Evolutionary conservation across 2,797 vertebrate species (phyloP), one percentile per base, ranked within the genome.

Genomic region (Sandelia bainsii): DNA sequence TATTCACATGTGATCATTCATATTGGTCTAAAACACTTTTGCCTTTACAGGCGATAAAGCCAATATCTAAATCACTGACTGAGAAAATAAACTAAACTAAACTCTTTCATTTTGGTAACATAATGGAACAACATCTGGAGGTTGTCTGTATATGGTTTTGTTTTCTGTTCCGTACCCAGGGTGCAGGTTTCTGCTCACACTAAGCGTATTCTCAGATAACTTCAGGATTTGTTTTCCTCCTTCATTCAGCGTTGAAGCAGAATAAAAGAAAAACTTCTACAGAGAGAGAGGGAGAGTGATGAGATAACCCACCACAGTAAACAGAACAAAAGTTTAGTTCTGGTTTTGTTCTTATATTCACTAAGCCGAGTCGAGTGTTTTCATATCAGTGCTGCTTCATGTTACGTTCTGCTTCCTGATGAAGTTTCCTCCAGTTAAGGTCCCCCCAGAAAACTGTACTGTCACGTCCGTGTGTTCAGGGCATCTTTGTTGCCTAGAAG

Each of bases 371-470:
- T 60, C 58, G 6, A 51, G 49, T 39, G 72, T 53, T 77, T 79
- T 59, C 61, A 5, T 59, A 61, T 62, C 49, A 11, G 16, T 1
- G 40, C 9, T 5, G 61, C 72, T 60, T 50, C 34, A 8, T 52
- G 78, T 61, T 51, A 19, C 9, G 20, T 62, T 85, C 72, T 1
- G 62, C 63, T 77, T 74, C 59, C 65, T 69, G 76, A 76, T 69
- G 60, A 76, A 72, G 52, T 62, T 69, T 62, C 46, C 48, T 62
- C 23, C 45, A 25, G 51, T 16, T 19, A 0, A 29, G 29, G 39
- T 56, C 61, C 48, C 40, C 39, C 27, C 32, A n/a, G 11, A 57
- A 56, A 74, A 69, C 48, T 20, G 62, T 1, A 12, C n/a, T 10
- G 32, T 19, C 25, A 52, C 32, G 12, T 51, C 23, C 46, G 2